These are phyloP conservation scores for Hypanus sabinus DNA, from an alignment of 2,113 vertebrate genomes.

Conservation along the genomic window DNA sequence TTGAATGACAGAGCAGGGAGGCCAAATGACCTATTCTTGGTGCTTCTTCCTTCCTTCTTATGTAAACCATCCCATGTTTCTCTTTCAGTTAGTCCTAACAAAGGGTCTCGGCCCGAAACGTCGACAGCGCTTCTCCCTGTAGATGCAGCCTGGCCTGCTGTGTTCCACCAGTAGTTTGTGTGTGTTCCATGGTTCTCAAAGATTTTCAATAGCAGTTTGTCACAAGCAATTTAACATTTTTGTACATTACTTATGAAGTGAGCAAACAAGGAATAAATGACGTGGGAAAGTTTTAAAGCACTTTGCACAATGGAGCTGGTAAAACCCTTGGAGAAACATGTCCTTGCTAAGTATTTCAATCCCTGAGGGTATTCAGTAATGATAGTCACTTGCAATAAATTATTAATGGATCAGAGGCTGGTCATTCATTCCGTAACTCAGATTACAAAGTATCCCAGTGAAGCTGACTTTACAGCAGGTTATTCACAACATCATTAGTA, in stretches of 20 bases:
- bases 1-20: neutral
- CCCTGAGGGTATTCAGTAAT: slow-evolving; percentile 16
- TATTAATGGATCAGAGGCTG: neutral
- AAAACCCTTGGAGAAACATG: slow-evolving; percentile 7
- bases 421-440: neutral
- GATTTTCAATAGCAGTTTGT: neutral
- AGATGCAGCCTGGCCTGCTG: no score
- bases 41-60: neutral
- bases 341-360: slow-evolving; percentile 17
- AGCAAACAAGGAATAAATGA: neutral
- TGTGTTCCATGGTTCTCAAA: neutral
- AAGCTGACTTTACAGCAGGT: neutral
- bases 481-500: neutral
- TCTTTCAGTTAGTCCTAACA: no score
- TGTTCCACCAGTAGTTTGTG: no score
- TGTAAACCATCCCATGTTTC: neutral
- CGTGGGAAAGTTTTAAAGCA: neutral
- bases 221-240: neutral
- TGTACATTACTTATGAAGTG: neutral
- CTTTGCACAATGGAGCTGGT: neutral
- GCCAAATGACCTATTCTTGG: neutral
- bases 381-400: neutral
- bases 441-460: neutral
- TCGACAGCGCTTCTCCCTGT: no score
- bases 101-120: no score